Conservation (phyloP, 2,888 invertebrate species). For the Apodemia duryi region DNA sequence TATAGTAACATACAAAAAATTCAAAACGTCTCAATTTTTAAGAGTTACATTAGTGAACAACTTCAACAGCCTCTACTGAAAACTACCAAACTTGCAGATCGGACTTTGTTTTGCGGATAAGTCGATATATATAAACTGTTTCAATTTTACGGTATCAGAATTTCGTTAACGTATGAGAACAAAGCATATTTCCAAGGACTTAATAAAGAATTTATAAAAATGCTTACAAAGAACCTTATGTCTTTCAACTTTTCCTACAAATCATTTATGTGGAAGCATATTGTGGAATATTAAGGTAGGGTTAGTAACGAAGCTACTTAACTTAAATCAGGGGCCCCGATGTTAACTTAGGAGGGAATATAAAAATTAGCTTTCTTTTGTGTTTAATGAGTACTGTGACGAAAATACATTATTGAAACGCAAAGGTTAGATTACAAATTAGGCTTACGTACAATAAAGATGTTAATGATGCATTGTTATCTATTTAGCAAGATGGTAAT, state of each 20-base stretch:
- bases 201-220: background rate
- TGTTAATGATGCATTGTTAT: too few species aligned
- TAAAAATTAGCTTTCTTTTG: too few species aligned
- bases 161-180: background rate
- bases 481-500: too few species aligned
- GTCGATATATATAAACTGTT: background rate
- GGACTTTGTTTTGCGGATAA: conserved; percentile 17
- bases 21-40: background rate
- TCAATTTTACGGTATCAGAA: background rate
- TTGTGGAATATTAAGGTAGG: background rate
- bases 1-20: too few species aligned
- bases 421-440: too few species aligned
- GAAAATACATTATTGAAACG: too few species aligned
- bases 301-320: background rate
- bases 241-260: background rate
- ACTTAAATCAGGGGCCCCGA: background rate
- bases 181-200: background rate
- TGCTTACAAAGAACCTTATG: background rate
- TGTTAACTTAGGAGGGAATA: too few species aligned
- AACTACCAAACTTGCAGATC: conserved; percentile 13
- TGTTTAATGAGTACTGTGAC: too few species aligned
- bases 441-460: too few species aligned
- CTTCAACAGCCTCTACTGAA: conserved; percentile 15
- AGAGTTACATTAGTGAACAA: conserved; percentile 13
- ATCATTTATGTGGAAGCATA: background rate